Percentiles rank a stretch among this genome's conserved stretches.
These are phyloP conservation scores for Petroica traversi DNA, from an alignment of 2,113 vertebrate genomes.

Conservation along the genomic window DNA sequence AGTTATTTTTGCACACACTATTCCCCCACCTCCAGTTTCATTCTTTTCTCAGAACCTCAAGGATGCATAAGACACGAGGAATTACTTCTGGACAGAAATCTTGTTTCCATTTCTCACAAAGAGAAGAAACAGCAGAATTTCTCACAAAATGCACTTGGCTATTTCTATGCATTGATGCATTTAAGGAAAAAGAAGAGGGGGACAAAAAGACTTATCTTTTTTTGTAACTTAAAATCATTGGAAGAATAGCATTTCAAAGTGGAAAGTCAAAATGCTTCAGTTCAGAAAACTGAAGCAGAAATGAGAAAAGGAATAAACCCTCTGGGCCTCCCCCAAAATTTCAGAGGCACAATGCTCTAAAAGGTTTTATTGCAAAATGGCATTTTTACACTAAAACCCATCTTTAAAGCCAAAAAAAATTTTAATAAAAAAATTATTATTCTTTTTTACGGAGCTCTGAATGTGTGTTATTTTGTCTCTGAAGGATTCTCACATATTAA, in stretches of 20 bases:
- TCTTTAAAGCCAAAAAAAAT: not conserved
- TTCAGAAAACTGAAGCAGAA: slow-evolving; percentile 9
- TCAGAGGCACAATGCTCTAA: not conserved
- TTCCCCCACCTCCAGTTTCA: slow-evolving; percentile 42
- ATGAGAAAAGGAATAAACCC: not conserved
- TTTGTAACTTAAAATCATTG: not conserved
- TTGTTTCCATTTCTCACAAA: slow-evolving; percentile 8
- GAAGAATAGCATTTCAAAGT: not conserved
- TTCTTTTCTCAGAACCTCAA: slow-evolving; percentile 30
- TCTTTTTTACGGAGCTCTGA: not conserved
- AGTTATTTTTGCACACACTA: slow-evolving; percentile 37
- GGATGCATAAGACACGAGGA: slow-evolving; percentile 3
- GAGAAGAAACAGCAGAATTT: not conserved
- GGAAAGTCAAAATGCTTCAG: not conserved
- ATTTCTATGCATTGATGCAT: not conserved
- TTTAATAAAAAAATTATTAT: not conserved
- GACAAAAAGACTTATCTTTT: not conserved
- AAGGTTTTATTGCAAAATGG: not conserved
- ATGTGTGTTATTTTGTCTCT: not conserved
- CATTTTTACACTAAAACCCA: not conserved
- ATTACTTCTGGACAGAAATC: slow-evolving; percentile 49
- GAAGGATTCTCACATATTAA: not conserved
- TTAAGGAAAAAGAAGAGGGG: not conserved
- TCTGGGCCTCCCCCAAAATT: not conserved
- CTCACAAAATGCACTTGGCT: not conserved